Evolutionary conservation across 2,797 vertebrate genomes (phyloP), one percentile per base, ranked within the genome.

Genomic region (Gambelia wislizenii): DNA sequence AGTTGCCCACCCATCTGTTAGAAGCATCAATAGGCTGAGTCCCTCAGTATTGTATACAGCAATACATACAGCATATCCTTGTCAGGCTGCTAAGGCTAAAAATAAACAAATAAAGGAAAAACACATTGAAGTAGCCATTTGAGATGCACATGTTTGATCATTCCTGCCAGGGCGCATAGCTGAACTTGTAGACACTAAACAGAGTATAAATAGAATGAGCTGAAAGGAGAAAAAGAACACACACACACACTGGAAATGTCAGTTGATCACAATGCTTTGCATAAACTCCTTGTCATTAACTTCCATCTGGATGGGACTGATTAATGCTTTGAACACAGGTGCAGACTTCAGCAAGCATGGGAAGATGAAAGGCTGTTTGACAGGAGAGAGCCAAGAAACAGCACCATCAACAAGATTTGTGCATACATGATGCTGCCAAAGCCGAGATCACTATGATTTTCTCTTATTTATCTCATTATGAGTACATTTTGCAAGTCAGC

Each of bases 231-330:
- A 92, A 90, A 93, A 94, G 94, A 90, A 92, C 54, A 44, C 52
- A 94, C 93, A 93, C 93, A 91, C 80, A 69, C 83, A 75, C 20
- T 75, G 39, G 72, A 90, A 94, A 87, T 84, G 91, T 56, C 91
- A 94, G 93, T 94, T 94, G 93, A 92, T 93, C 91, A 92, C 88
- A 89, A 44, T 89, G 90, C 90, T 95, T 93, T 89, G 91, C 94
- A 87, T 85, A 93, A 92, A 49, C 82, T 89, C 89, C 95, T 91
- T 87, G 94, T 95, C 93, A 94, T 95, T 94, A 95, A 83, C 92
- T 95, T 94, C 95, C 94, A 95, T 95, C 95, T 94, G 95, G 94
- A 91, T 91, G 92, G 89, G 91, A 87, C 93, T 93, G 93, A 96
- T 95, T 95, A 95, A 95, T 88, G 93, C 87, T 95, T 89, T 85